Evolutionary conservation across 2,888 invertebrate species (phyloP), one percentile per base, ranked within the genome.

Genomic region (Nowickia ferox): DNA sequence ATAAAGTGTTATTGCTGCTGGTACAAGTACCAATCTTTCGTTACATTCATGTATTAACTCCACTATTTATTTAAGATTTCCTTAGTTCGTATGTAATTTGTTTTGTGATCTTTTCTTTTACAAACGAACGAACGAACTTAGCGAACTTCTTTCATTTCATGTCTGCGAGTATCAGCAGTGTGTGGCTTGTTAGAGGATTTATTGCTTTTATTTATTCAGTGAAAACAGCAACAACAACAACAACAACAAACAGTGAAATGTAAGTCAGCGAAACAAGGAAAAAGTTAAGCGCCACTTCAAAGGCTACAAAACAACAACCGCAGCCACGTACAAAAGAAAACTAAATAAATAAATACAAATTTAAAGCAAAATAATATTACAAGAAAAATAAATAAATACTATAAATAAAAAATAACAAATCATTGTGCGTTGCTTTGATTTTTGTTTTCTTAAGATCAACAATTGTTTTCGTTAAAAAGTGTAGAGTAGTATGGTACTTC

Each of bases 231-330:
- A 78, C 40, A 65, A 46, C 48, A 38, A 30, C 13, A 61, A 46
- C 65, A n/a, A 78, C 40, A 65, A 46, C 48, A 63, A 69, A 46
- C 51, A 44, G 19, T 48, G 55, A 71, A 66, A 68, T 74, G 78
- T 55, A 77, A 65, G 22, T 57, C 59, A 82, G 42, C 11, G 11
- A 51, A 71, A 80, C 71, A 76, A 66, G 81, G 53, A 74, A 81
- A 65, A 68, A 76, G 40, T 78, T 82, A 86, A 86, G 85, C 85
- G 85, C 85, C 85, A 86, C 85, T 86, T 86, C 85, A 86, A 86
- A 85, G 72, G 46, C 22, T 68, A 61, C 66, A 77, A 40, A 53
- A 55, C 30, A 30, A 30, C 30, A 75, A 76, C 79, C 75, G 71
- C 72, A 66, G 59, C 42, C 53, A 40, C 17, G 30, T 40, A 75